Percentiles rank a stretch among this genome's conserved stretches.
Evolutionary conservation across 2,113 vertebrate species (phyloP).

Genomic region (Callionymus lyra): DNA sequence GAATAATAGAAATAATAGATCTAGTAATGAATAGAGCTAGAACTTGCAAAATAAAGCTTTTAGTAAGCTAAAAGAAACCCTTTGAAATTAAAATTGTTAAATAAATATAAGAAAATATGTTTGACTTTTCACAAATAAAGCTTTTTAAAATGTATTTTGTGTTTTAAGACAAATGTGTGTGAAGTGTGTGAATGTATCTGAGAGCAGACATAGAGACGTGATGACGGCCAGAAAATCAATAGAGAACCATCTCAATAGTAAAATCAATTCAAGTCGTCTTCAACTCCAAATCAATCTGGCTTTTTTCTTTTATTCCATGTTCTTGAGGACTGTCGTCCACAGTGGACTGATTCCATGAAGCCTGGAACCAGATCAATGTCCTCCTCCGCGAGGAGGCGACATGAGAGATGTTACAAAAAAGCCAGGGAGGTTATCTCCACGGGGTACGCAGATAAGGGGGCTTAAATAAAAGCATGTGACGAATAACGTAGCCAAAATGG

Average conservation of each 20-base stretch:
- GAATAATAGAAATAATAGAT: no score
- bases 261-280: conserved; percentile 27
- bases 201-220: no score
- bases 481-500: neutral
- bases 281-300: conserved; percentile 1
- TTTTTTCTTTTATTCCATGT: conserved; percentile 18
- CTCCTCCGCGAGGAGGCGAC: conserved; percentile 23
- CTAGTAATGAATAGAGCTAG: no score
- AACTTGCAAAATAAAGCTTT: no score
- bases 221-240: conserved; percentile 31
- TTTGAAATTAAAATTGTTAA: no score
- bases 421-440: conserved; percentile 30
- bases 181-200: no score
- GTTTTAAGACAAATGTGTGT: no score
- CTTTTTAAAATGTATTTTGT: no score
- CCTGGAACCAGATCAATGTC: conserved; percentile 48
- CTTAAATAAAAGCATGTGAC: conserved; percentile 15
- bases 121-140: no score
- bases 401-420: conserved; percentile 39
- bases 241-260: conserved; percentile 5
- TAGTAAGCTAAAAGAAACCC: no score
- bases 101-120: no score
- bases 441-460: conserved; percentile 15
- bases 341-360: conserved; percentile 11
- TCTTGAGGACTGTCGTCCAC: conserved; percentile 9